Percentiles rank a stretch among this genome's conserved stretches.
phyloP scores from a whole-genome alignment of 2,888 invertebrate species.

The Nomada flava region DNA sequence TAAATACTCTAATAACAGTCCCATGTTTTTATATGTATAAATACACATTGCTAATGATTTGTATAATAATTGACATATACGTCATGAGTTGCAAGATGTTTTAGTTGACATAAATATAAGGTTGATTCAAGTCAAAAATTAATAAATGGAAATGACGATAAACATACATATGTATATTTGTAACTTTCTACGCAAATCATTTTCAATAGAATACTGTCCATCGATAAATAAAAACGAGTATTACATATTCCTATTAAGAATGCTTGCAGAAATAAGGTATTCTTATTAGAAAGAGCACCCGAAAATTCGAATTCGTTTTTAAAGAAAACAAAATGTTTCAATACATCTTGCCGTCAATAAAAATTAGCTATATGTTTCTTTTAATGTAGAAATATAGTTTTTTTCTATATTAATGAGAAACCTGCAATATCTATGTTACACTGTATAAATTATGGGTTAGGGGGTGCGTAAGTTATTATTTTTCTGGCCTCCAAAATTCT shows the following conservation, averaged over 20 bases:
- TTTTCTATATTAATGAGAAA: too few species aligned
- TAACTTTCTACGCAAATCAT: background rate
- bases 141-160: background rate
- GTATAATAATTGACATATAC: slow-evolving; percentile 56
- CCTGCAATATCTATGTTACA: too few species aligned
- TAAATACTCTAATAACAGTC: slow-evolving; percentile 13
- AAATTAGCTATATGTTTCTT: too few species aligned
- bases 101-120: background rate
- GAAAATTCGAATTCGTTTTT: too few species aligned
- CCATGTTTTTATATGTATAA: slow-evolving; percentile 7
- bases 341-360: too few species aligned
- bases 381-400: too few species aligned
- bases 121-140: background rate
- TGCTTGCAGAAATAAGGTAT: background rate
- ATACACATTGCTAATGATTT: slow-evolving; percentile 37
- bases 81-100: slow-evolving; percentile 18
- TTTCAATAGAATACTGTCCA: background rate
- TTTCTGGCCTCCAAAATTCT: too few species aligned
- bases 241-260: slow-evolving; percentile 8
- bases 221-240: background rate
- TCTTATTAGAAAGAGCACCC: background rate
- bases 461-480: too few species aligned
- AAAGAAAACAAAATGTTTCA: too few species aligned
- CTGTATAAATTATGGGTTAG: too few species aligned
- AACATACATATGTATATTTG: background rate